These are phyloP conservation scores for Caenorhabditis sinica DNA, from an alignment of 2,888 invertebrate genomes.

Conservation along the genomic window DNA sequence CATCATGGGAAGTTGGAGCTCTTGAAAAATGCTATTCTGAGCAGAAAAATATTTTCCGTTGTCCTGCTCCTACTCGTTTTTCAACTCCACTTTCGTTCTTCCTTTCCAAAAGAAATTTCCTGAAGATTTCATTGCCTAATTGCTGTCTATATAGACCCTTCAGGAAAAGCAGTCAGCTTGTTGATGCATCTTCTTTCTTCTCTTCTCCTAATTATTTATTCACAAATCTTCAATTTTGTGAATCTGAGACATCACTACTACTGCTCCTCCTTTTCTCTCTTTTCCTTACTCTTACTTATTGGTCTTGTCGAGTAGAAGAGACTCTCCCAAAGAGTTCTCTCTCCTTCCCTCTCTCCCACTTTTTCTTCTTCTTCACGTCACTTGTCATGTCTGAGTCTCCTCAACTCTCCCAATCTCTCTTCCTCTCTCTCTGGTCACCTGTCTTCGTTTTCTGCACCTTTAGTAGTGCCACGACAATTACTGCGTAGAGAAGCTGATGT, in stretches of 20 bases:
- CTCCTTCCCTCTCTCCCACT: constrained; percentile 14
- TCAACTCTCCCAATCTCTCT: not conserved
- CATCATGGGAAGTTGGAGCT: too few species aligned
- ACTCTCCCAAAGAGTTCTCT: constrained; percentile 16
- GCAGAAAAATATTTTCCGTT: too few species aligned
- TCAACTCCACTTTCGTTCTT: too few species aligned
- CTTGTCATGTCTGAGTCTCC: constrained; percentile 35
- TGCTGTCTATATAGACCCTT: not conserved
- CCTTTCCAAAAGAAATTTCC: not conserved
- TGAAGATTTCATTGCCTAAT: not conserved
- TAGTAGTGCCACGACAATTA: constrained; percentile 15
- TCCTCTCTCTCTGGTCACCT: constrained; percentile 41
- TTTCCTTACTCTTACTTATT: not conserved
- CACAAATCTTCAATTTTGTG: not conserved
- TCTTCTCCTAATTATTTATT: constrained; percentile 12
- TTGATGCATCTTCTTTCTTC: not conserved
- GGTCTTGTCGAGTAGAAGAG: constrained; percentile 6
- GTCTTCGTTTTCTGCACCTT: constrained; percentile 16
- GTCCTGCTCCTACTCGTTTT: too few species aligned
- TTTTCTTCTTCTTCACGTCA: constrained; percentile 26
- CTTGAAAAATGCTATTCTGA: too few species aligned
- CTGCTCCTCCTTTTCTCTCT: constrained; percentile 5
- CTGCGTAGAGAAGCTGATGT: constrained; percentile 9
- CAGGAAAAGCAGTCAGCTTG: too few species aligned
- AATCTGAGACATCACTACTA: not conserved